Evolutionary conservation across 2,888 invertebrate species (phyloP).

Genomic region (Synergus umbraculus): DNA sequence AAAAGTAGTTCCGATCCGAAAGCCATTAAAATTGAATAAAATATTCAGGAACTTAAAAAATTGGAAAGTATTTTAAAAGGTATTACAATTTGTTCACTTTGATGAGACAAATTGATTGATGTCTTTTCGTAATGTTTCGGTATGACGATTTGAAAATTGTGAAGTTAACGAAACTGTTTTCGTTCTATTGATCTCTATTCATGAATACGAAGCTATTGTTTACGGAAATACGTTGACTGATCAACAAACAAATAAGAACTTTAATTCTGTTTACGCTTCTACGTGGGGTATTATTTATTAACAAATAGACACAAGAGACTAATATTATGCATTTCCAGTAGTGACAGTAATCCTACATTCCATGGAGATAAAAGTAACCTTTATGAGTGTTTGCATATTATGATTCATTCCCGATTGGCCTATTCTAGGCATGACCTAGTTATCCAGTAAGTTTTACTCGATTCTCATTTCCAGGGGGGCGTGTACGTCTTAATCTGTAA

Average conservation of each 20-base stretch:
- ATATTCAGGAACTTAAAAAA: no score
- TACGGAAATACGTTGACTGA: neutral
- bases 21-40: no score
- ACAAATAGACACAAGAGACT: neutral
- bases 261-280: neutral
- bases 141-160: no score
- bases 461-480: neutral
- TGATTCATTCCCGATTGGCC: conserved; percentile 63
- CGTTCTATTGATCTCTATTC: no score
- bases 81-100: no score
- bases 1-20: no score
- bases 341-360: neutral
- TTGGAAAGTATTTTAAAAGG: no score
- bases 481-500: neutral
- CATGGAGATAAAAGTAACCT: conserved; percentile 53
- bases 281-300: neutral
- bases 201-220: neutral
- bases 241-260: neutral
- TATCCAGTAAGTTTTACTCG: conserved; percentile 48
- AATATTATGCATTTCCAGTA: neutral
- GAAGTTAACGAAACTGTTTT: no score
- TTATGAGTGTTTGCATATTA: conserved; percentile 63
- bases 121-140: no score
- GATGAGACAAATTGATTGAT: no score
- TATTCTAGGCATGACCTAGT: conserved; percentile 70